Evolutionary conservation across 2,797 vertebrate genomes (phyloP).

Genomic region (Oreochromis grahami): DNA sequence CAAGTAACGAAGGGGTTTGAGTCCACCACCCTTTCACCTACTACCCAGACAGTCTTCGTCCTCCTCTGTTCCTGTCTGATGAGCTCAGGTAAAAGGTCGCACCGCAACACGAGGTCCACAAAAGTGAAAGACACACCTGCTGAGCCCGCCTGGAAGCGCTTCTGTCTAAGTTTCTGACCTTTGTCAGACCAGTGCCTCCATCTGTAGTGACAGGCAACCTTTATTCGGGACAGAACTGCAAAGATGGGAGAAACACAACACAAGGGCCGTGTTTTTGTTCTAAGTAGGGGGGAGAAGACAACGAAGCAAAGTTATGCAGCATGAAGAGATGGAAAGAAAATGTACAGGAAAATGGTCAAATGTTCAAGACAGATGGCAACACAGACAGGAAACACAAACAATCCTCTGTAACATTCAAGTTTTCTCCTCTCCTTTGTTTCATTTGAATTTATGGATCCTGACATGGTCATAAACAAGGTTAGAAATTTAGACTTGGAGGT

Average conservation of each 20-base stretch:
- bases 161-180: constrained; percentile 53
- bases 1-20: not conserved
- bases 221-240: constrained; percentile 16
- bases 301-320: not conserved
- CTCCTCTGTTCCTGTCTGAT: constrained; percentile 40
- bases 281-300: not conserved
- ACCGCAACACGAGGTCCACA: not conserved
- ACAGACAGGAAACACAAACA: not conserved
- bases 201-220: constrained; percentile 51
- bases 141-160: constrained; percentile 35
- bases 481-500: constrained; percentile 4
- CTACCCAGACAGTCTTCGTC: not conserved
- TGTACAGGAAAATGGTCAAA: not conserved
- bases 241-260: not conserved
- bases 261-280: not conserved
- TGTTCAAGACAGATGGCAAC: not conserved
- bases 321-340: not conserved
- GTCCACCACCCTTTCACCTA: not conserved
- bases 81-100: constrained; percentile 38
- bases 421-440: not conserved
- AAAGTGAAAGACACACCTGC: constrained; percentile 39
- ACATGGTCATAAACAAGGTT: not conserved
- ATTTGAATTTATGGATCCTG: constrained; percentile 12
- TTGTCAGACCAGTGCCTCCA: constrained; percentile 30
- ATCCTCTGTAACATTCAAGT: not conserved